Percentiles rank a stretch among this genome's conserved stretches.
Evolutionary conservation across 2,888 invertebrate genomes (phyloP).

Genomic region (Anarsia innoxiella): DNA sequence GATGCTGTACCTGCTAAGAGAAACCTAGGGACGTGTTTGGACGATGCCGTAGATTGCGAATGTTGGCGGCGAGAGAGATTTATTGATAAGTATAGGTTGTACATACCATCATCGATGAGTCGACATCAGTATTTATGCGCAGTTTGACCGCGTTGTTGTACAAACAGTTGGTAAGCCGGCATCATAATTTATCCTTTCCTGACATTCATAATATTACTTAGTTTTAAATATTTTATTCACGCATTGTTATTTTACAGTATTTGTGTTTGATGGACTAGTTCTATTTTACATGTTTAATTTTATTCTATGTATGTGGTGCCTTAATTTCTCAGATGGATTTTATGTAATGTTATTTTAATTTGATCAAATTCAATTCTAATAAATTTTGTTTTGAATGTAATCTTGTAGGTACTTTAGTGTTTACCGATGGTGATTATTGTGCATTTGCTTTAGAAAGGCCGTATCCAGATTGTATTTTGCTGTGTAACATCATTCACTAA

Average conservation of each 20-base stretch:
- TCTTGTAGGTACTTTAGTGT: conserved; percentile 16
- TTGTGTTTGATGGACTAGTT: conserved; percentile 59
- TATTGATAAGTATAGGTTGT: too few species aligned
- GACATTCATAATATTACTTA: conserved; percentile 31
- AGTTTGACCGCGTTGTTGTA: conserved; percentile 28
- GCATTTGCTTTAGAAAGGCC: conserved; percentile 32
- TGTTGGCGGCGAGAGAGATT: too few species aligned
- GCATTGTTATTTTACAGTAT: conserved; percentile 38
- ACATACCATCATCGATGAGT: conserved; percentile 38
- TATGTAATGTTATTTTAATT: conserved; percentile 34
- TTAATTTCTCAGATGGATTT: conserved; percentile 50
- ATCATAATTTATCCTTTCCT: conserved; percentile 37
- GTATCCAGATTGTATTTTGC: conserved; percentile 26
- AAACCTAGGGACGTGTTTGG: conserved; percentile 36
- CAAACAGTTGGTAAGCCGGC: conserved; percentile 39
- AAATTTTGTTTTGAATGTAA: conserved; percentile 13
- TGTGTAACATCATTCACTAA: conserved; percentile 30
- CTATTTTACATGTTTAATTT: conserved; percentile 44
- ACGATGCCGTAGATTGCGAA: conserved; percentile 31
- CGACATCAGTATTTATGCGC: conserved; percentile 27
- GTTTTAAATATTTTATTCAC: conserved; percentile 34
- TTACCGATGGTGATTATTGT: conserved; percentile 19
- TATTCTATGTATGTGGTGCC: conserved; percentile 65
- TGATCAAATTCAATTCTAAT: conserved; percentile 17
- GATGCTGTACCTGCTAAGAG: conserved; percentile 53